Base-by-base conservation (phyloP, 2,888 invertebrate species). In the Balanococcus diminutus region DNA sequence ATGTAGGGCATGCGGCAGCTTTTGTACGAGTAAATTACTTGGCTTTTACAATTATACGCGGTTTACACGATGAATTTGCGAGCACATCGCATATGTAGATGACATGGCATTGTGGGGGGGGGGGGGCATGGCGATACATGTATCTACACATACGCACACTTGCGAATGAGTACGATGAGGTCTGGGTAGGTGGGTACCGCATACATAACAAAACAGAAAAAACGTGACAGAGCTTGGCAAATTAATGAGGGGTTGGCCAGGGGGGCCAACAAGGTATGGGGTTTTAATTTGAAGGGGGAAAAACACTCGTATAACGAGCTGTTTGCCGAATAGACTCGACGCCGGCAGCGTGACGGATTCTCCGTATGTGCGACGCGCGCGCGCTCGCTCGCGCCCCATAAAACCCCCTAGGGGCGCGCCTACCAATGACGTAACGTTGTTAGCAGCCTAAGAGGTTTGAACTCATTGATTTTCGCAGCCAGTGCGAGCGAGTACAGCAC, bases 381-480 rank as follows among this genome's bases (percentile, higher is more conserved):
- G 42, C 42, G 14, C 42, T 16, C 1, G 9, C 11, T 11, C 14
- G 9, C 42, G 42, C 42, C 16, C 42, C 14, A 42, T 36, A 67
- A 67, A 67, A 67, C 28, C 61, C 61, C 61, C 61, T 5, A 25
- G 61, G 61, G 61, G 61, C 61, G 61, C 25, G 61, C 61, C 61
- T 67, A 67, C 61, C 61, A 67, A 67, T 67, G 61, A 67, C 61
- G 61, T 67, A 67, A 67, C 61, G 61, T 67, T 67, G 61, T 61
- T 61, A 16, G 61, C 28, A 67, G 61, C 61, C 61, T 67, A 67
- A 28, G 61, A 67, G 61, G 61, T 67, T 67, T 67, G 61, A 67
- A 67, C 28, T 67, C 61, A 67, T 67, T 28, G 61, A 67, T 67
- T 67, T 67, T 67, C n/a, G n/a, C n/a, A n/a, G n/a, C n/a, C n/a